A percentile compares a stretch with the other conserved stretches of the same genome.
phyloP scores from a whole-genome alignment of 2,888 invertebrate genomes.

The Volucella zonaria region DNA sequence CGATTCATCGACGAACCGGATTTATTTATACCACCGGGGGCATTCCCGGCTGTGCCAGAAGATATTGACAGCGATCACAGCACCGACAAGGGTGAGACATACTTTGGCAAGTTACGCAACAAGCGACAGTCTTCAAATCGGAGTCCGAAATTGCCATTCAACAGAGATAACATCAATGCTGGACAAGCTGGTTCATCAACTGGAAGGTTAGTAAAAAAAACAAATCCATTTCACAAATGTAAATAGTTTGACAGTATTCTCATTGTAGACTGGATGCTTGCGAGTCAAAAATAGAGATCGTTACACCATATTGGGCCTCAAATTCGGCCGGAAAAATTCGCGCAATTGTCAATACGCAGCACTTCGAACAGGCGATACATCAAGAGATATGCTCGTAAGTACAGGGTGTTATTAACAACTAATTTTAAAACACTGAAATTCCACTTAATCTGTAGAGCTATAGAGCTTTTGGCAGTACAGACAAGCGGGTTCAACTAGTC shows the following conservation, averaged over 20 bases:
- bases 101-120: conserved; percentile 84
- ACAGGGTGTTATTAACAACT: conserved; percentile 37
- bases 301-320: conserved; percentile 96
- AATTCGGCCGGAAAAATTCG: conserved; percentile 95
- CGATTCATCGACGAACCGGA: conserved; percentile 82
- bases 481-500: not conserved
- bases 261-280: conserved; percentile 90
- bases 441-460: no score
- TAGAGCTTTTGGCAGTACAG: no score
- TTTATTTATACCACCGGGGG: conserved; percentile 83
- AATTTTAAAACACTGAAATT: no score
- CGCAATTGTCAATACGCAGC: conserved; percentile 96
- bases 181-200: conserved; percentile 75
- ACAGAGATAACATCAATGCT: conserved; percentile 57
- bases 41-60: conserved; percentile 85
- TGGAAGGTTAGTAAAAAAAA: conserved; percentile 77
- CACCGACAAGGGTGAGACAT: conserved; percentile 83
- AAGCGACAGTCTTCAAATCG: conserved; percentile 83
- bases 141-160: conserved; percentile 76
- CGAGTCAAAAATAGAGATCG: conserved; percentile 95
- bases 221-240: not conserved
- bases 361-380: conserved; percentile 97
- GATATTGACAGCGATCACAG: conserved; percentile 81
- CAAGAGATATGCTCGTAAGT: conserved; percentile 96
- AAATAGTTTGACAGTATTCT: conserved; percentile 54